Percentiles rank a stretch among this genome's conserved stretches.
phyloP scores from a whole-genome alignment of 2,888 invertebrate species.

The Callyntrura guangdongensis region DNA sequence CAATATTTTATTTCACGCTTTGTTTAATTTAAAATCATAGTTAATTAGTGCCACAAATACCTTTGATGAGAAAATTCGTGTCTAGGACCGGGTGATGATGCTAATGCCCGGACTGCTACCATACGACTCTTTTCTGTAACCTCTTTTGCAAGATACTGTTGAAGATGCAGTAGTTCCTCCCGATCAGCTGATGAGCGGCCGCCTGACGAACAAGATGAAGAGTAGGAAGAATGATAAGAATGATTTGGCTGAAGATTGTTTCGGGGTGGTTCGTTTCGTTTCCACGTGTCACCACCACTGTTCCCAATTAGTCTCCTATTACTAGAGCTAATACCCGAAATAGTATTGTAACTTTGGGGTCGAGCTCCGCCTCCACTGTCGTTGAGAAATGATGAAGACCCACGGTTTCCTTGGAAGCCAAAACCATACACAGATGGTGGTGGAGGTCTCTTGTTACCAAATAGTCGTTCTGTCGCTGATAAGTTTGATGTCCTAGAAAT shows the following conservation, averaged over 20 bases:
- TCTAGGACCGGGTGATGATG: conserved; percentile 79
- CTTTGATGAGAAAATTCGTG: conserved; percentile 76
- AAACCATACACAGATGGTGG: conserved; percentile 70
- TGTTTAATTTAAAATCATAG: too few species aligned
- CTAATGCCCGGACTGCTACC: conserved; percentile 83
- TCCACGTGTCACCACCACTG: conserved; percentile 60
- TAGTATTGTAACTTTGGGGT: conserved; percentile 64
- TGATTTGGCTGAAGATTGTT: conserved; percentile 78
- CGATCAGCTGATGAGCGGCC: conserved; percentile 82
- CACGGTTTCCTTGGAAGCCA: conserved; percentile 58
- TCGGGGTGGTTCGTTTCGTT: conserved; percentile 62
- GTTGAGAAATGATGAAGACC: conserved; percentile 16
- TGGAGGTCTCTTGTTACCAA: conserved; percentile 73
- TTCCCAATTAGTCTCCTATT: conserved; percentile 15
- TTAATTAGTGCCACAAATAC: conserved; percentile 34
- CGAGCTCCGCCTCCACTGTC: background rate
- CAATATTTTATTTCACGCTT: background rate
- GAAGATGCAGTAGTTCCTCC: conserved; percentile 83
- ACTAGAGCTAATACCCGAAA: conserved; percentile 21
- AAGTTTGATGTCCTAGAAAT: conserved; percentile 62
- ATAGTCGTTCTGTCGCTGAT: conserved; percentile 76
- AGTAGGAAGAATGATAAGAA: conserved; percentile 82
- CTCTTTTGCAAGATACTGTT: conserved; percentile 84
- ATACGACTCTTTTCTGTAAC: conserved; percentile 83
- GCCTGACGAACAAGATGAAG: conserved; percentile 80